phyloP scores from a whole-genome alignment of 2,113 vertebrate genomes.

The Chaetops frenatus region DNA sequence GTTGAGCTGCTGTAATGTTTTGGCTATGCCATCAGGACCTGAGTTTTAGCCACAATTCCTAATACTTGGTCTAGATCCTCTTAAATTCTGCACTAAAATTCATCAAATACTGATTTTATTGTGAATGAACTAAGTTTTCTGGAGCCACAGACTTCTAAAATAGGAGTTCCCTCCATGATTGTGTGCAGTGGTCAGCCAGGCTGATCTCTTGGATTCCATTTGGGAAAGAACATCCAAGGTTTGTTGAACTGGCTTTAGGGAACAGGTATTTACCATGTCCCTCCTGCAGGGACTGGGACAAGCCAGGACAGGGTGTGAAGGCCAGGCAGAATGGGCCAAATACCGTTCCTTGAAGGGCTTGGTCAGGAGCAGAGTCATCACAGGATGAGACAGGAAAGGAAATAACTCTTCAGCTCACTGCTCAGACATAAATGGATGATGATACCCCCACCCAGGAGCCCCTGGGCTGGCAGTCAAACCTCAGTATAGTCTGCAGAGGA shows the following conservation, averaged over 20 bases:
- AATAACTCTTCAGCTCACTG: background rate
- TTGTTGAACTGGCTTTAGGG: background rate
- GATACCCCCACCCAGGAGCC: background rate
- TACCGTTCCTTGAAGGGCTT: background rate
- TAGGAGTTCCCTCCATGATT: background rate
- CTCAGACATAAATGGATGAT: background rate
- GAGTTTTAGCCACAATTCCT: background rate
- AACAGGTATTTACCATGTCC: rapidly evolving
- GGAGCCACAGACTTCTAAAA: background rate
- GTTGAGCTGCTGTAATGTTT: background rate
- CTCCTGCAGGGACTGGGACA: background rate
- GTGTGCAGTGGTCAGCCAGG: background rate
- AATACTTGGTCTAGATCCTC: background rate
- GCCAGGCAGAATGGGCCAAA: background rate
- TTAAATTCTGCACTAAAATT: background rate
- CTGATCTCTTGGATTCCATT: background rate
- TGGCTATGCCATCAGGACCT: background rate
- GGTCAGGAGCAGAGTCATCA: background rate
- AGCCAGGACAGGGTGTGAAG: background rate
- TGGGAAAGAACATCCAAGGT: background rate
- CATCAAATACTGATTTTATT: background rate
- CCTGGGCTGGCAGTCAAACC: background rate
- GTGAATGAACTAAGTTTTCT: background rate
- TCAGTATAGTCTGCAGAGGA: background rate
- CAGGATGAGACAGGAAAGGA: background rate